phyloP scores from a whole-genome alignment of 2,113 vertebrate species.

The Mixornis gularis region DNA sequence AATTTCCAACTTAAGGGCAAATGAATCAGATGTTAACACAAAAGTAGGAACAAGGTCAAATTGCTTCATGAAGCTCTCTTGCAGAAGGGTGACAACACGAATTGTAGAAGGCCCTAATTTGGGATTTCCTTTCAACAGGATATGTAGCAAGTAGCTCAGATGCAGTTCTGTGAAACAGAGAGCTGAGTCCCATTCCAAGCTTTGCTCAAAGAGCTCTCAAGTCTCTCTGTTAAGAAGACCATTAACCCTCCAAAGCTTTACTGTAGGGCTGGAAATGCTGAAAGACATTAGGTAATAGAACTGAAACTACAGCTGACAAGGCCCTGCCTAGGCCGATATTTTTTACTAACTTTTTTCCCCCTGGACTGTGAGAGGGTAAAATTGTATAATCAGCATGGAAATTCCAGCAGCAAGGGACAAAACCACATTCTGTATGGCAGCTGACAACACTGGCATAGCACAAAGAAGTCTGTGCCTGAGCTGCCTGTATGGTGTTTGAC shows the following conservation, averaged over 20 bases:
- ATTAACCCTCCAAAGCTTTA: not conserved
- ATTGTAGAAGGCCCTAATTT: slow-evolving; percentile 26
- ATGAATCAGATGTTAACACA: slow-evolving; percentile 14
- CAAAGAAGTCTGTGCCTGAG: not conserved
- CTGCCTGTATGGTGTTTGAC: not conserved
- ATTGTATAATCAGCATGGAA: not conserved
- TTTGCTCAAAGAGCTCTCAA: not conserved
- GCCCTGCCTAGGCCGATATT: not conserved
- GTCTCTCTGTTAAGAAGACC: not conserved
- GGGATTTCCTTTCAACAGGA: slow-evolving; percentile 34
- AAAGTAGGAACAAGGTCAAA: slow-evolving; percentile 35
- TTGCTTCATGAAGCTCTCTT: not conserved
- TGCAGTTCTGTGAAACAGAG: not conserved
- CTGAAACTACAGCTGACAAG: not conserved
- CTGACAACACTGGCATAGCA: not conserved
- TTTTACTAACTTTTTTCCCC: not conserved
- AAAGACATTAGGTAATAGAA: not conserved
- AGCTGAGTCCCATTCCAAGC: not conserved
- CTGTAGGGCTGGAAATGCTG: not conserved
- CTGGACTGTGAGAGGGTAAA: not conserved
- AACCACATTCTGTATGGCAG: not conserved
- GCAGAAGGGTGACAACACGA: slow-evolving; percentile 5
- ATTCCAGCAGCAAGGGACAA: not conserved
- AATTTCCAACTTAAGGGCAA: slow-evolving; percentile 30
- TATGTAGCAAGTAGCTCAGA: not conserved